Percentiles rank a stretch among this genome's conserved stretches.
phyloP scores from a whole-genome alignment of 2,113 vertebrate genomes.

The Nycticorax nycticorax region DNA sequence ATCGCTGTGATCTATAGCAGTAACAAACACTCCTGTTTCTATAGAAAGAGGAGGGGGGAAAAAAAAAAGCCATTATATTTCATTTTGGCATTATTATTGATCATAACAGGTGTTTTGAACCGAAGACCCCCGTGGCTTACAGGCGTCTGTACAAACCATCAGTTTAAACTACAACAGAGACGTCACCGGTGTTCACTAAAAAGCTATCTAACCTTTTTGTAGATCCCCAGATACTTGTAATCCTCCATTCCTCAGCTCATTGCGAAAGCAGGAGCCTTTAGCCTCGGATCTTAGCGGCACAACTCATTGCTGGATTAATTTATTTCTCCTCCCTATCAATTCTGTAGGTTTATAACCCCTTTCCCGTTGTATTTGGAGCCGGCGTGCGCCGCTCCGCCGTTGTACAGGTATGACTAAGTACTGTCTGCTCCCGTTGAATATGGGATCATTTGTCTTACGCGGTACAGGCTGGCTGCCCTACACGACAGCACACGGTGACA shows the following conservation, averaged over 20 bases:
- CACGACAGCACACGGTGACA: constrained; percentile 83
- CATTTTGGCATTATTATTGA: constrained; percentile 44
- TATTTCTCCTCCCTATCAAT: constrained; percentile 41
- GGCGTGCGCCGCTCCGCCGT: not conserved
- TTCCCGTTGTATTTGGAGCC: not conserved
- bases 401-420: constrained; percentile 81
- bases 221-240: constrained; percentile 61
- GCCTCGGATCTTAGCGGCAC: constrained; percentile 3
- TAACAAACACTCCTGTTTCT: not conserved
- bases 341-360: not conserved
- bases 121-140: not conserved
- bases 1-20: not conserved
- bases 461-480: constrained; percentile 79
- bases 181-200: not conserved
- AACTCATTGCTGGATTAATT: constrained; percentile 52
- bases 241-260: constrained; percentile 43
- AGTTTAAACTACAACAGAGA: not conserved
- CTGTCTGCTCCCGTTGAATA: constrained; percentile 74
- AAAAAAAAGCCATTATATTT: not conserved
- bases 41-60: rapidly evolving
- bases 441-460: constrained; percentile 81
- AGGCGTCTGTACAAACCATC: not conserved
- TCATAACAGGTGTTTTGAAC: constrained; percentile 26
- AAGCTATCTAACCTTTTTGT: constrained; percentile 55
- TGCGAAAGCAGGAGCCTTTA: constrained; percentile 18